Percentiles rank a stretch among this genome's conserved stretches.
phyloP scores from a whole-genome alignment of 2,113 vertebrate genomes.

The Orycteropus afer region DNA sequence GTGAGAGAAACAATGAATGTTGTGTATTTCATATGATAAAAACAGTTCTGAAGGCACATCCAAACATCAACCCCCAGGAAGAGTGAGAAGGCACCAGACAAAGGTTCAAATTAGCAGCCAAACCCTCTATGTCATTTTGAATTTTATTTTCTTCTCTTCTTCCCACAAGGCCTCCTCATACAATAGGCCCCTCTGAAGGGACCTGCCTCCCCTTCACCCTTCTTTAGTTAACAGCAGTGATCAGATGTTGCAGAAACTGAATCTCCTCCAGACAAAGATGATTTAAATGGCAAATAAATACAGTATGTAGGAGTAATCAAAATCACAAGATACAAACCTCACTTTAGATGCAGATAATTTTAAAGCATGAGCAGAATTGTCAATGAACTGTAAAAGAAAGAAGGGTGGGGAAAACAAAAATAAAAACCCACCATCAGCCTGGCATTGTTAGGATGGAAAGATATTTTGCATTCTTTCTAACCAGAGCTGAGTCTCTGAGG shows the following conservation, averaged over 20 bases:
- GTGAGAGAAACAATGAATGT: not conserved
- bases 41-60: constrained; percentile 3
- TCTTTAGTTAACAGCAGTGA: constrained; percentile 75
- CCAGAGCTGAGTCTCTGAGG: constrained; percentile 34
- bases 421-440: constrained; percentile 38
- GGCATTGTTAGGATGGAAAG: constrained; percentile 21
- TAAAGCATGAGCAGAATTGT: constrained; percentile 77
- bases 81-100: constrained; percentile 54
- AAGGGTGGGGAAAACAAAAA: constrained; percentile 31
- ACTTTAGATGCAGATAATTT: constrained; percentile 79
- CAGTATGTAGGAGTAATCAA: constrained; percentile 83
- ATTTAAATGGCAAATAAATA: constrained; percentile 86
- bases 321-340: constrained; percentile 71
- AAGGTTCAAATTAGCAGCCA: not conserved
- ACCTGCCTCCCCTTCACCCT: constrained; percentile 75
- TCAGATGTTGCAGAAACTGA: constrained; percentile 74
- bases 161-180: constrained; percentile 60
- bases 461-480: constrained; percentile 50
- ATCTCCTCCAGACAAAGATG: constrained; percentile 79
- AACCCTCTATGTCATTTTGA: not conserved
- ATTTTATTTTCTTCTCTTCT: constrained; percentile 62
- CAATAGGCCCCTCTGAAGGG: constrained; percentile 74
- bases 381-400: constrained; percentile 75
- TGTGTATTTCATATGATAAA: constrained; percentile 59
- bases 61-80: constrained; percentile 73